Base-by-base conservation (phyloP, 2,797 vertebrate species). In the Sebastes goodei region DNA sequence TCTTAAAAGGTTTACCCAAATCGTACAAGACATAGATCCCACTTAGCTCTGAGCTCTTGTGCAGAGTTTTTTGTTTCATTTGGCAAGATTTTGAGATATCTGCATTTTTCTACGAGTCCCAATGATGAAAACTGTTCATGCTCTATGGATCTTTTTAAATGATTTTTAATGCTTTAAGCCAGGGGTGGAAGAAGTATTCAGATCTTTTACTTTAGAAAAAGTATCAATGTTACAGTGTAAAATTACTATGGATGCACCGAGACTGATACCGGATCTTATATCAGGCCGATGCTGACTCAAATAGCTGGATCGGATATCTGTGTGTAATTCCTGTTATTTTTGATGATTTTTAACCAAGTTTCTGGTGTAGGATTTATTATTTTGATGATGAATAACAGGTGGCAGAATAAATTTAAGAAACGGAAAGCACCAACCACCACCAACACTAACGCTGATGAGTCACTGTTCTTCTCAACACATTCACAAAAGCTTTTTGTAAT, bases 401-500 rank as follows among this genome's bases (percentile, higher is more conserved):
- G 30, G 69, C 60, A 46, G 56, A 52, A 72, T 70, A 62, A 33
- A 78, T 72, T 78, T 84, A 63, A 71, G 9, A 86, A 82, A 79
- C 67, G 15, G 38, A 80, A 76, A 76, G 72, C 17, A 5, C 65
- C 69, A 78, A 49, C 64, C 30, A 49, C 64, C 27, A 71, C 49
- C 73, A 78, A 68, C 60, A 71, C 55, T 71, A 78, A 71, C 57
- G 27, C 33, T 65, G 76, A 78, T 73, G 64, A 86, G 74, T 83
- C 72, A 65, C 71, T 74, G 68, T 60, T 89, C 30, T 73, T 66
- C 30, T 70, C 75, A 62, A 69, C 49, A 71, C 71, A 71, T 64
- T 69, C 68, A 72, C 69, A 68, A 74, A 83, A 83, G 78, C 57
- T 56, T 32, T 62, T 35, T 62, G 20, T 62, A 62, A 62, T 80